Evolutionary conservation across 1,140 invertebrate species (phyloP), one percentile per base, ranked within the genome.

Genomic region (Nasonia longicornis): DNA sequence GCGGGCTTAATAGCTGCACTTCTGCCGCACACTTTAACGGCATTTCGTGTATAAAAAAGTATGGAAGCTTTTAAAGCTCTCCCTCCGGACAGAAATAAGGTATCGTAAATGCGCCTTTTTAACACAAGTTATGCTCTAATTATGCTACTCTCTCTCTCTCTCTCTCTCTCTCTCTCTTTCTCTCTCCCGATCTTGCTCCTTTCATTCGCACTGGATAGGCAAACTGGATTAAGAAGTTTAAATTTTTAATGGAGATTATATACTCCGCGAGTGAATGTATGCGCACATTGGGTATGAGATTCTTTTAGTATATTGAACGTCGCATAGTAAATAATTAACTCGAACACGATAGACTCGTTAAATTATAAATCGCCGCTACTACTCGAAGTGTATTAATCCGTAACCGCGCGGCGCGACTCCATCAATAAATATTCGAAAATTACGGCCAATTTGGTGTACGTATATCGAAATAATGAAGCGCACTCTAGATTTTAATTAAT

Each of bases 101-200:
- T n/a, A 58, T 58, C 52, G 52, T 58, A 58, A 58, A 58, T n/a
- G 52, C 52, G 20, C 16, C 6, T 58, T 58, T 58, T 58, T 58
- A 58, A 58, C 52, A 58, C 52, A 58, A 58, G 52, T 58, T 58
- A 58, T 58, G 52, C 52, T 58, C 52, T 58, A n/a, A 58, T 58
- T 58, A 58, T 58, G 52, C 26, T 58, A 52, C 48, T 52, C 12
- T 16, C 48, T 52, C 14, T 52, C 14, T 52, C 14, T 52, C 12
- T 52, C 48, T 48, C 45, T 48, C 45, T 48, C 45, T 48, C 45
- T 52, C 52, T 58, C 16, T 58, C 16, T 58, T 0, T n/a, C 52
- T n/a, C 20, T 58, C 52, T 20, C 52, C 26, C 26, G 26, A 26
- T 26, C 26, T 26, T 26, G 26, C 16, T 20, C 1, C 12, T 48